Percentiles rank a stretch among this genome's conserved stretches.
These are phyloP conservation scores for Drosophila falleni DNA, from an alignment of 2,888 invertebrate species.

Conservation along the genomic window DNA sequence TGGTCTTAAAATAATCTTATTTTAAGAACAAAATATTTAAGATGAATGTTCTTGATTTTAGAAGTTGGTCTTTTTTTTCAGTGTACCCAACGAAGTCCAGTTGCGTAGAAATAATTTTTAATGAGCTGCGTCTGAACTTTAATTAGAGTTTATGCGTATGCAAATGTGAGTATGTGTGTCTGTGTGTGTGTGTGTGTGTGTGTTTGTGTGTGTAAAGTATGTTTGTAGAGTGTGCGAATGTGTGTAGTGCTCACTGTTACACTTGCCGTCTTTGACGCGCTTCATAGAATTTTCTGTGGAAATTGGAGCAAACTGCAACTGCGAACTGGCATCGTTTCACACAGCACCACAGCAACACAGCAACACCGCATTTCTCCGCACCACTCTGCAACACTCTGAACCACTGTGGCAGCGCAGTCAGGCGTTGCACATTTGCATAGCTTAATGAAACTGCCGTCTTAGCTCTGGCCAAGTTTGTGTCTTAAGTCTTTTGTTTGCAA, in stretches of 20 bases:
- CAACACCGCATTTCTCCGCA: background rate
- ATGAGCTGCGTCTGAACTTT: slow-evolving; percentile 49
- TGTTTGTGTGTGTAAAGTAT: slow-evolving; percentile 52
- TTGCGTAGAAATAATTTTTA: slow-evolving; percentile 34
- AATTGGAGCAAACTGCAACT: slow-evolving; percentile 66
- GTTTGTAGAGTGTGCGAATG: slow-evolving; percentile 80
- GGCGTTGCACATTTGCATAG: slow-evolving; percentile 78
- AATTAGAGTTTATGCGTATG: slow-evolving; percentile 52
- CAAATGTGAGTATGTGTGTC: slow-evolving; percentile 39
- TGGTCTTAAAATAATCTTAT: no score
- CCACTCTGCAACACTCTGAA: background rate
- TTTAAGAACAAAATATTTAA: no score
- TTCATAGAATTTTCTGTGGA: slow-evolving; percentile 55
- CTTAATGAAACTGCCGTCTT: slow-evolving; percentile 55
- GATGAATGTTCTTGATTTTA: no score
- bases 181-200: slow-evolving; percentile 11
- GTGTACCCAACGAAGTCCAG: slow-evolving; percentile 8
- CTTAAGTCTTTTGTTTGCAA: slow-evolving; percentile 73
- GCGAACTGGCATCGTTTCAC: slow-evolving; percentile 38
- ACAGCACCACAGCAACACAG: slow-evolving; percentile 30
- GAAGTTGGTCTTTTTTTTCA: no score
- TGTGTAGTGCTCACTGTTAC: slow-evolving; percentile 2
- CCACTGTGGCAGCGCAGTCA: slow-evolving; percentile 47
- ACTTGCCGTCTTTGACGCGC: slow-evolving; percentile 11
- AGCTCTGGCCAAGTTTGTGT: slow-evolving; percentile 60